Base-by-base conservation (phyloP, 2,888 invertebrate species). In the Cephalotes varians region DNA sequence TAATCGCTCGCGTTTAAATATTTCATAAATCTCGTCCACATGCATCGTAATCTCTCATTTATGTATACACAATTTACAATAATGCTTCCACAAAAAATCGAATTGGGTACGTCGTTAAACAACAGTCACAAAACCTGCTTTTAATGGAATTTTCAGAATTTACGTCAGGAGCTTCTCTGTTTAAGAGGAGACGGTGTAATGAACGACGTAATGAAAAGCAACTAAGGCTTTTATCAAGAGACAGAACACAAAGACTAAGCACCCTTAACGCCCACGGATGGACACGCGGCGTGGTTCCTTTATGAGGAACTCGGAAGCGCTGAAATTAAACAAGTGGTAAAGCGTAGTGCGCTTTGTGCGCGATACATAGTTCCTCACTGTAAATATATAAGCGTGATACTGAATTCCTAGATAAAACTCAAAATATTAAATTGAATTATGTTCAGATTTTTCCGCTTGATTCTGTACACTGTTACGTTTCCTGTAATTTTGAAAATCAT, bases 291-390 rank as follows among this genome's bases (percentile, higher is more conserved):
- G 25, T 25, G 7, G 77, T 34, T 79, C 69, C 34, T 79, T 79
- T 79, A 79, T 56, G 77, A 79, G 77, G n/a, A 58, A 67, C 69
- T 69, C 77, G 31, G 34, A 34, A 69, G 44, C 56, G 25, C 47
- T 82, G 40, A 54, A 83, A 83, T 83, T 72, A 83, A 83, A 81
- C 83, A 81, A 79, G 77, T 71, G 54, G 71, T 71, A 79, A 79
- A 79, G 77, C 44, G 12, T 62, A 56, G 31, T 69, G 71, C 77
- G 28, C 77, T 56, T 71, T 76, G 74, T 47, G 25, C 74, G 7
- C 15, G 62, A 31, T 56, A 71, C 77, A 56, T 5, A 79, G 71
- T 21, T 51, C 18, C 31, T 54, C 44, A 31, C 25, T 69, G 56
- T 71, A 62, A 71, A 44, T 79, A 47, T 79, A 47, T 28, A 44